These are phyloP conservation scores for Cettia cetti DNA, from an alignment of 2,113 vertebrate species.

Conservation along the genomic window DNA sequence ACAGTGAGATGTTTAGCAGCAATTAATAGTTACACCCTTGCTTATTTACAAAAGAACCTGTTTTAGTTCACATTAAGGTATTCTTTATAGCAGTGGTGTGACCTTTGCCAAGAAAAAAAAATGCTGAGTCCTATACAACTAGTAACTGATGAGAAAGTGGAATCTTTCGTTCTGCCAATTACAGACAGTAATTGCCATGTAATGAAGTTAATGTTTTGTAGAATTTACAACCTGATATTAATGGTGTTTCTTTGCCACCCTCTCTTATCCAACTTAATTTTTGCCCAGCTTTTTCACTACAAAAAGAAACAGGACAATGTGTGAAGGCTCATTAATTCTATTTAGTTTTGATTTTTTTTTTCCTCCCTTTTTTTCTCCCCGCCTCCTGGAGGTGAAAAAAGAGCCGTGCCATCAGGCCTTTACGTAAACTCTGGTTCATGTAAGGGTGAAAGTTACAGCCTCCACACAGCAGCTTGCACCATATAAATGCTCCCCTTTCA, in stretches of 20 bases:
- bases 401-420: conserved; percentile 66
- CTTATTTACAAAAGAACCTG: conserved; percentile 16
- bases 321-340: conserved; percentile 82
- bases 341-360: conserved; percentile 76
- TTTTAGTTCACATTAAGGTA: conserved; percentile 44
- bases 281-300: conserved; percentile 68
- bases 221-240: conserved; percentile 87
- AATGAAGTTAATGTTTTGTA: conserved; percentile 92
- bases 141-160: conserved; percentile 73
- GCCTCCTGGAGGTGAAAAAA: conserved; percentile 76
- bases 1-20: neutral
- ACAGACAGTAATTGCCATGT: conserved; percentile 84
- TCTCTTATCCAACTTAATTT: conserved; percentile 69
- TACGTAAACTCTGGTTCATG: conserved; percentile 73
- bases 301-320: conserved; percentile 81
- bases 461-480: conserved; percentile 33
- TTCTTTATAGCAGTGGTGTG: conserved; percentile 72
- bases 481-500: conserved; percentile 66
- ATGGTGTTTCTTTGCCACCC: conserved; percentile 68
- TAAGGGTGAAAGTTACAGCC: conserved; percentile 73
- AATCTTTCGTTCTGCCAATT: conserved; percentile 80
- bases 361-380: conserved; percentile 55
- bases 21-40: conserved; percentile 52
- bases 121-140: conserved; percentile 76
- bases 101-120: conserved; percentile 81